Percentiles rank a stretch among this genome's conserved stretches.
Conservation (phyloP, 2,888 invertebrate species). For the Trileptium ribeirensis region DNA sequence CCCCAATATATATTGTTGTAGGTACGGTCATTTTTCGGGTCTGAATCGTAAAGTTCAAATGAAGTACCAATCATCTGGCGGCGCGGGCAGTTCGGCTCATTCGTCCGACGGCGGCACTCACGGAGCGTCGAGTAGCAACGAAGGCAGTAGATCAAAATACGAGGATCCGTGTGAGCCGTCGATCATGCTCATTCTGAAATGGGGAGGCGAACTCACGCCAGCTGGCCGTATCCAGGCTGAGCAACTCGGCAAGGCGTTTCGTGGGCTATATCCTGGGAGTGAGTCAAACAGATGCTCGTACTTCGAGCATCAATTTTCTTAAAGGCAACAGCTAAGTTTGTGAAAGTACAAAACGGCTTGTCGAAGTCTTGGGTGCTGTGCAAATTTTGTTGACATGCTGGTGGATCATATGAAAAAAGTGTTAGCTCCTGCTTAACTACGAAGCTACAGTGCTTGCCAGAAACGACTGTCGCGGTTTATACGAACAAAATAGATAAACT, state of each 20-base stretch:
- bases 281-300: background rate
- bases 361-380: no score
- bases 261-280: conserved; percentile 84
- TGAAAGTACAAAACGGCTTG: no score
- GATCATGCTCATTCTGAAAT: conserved; percentile 86
- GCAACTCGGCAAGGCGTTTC: conserved; percentile 89
- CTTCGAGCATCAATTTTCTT: no score
- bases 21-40: conserved; percentile 87
- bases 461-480: no score
- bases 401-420: no score
- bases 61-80: conserved; percentile 92
- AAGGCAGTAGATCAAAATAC: background rate
- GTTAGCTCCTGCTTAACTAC: no score
- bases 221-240: conserved; percentile 94
- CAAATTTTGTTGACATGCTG: no score
- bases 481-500: no score
- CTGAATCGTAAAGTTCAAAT: conserved; percentile 98
- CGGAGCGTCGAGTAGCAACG: background rate
- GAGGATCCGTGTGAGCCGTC: conserved; percentile 65
- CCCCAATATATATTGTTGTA: background rate
- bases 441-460: no score
- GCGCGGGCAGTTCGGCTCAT: conserved; percentile 60
- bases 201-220: conserved; percentile 96
- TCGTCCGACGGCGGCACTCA: background rate
- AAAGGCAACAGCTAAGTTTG: no score